Conservation (phyloP, 1,140 invertebrate species). For the Temnothorax nylanderi region DNA sequence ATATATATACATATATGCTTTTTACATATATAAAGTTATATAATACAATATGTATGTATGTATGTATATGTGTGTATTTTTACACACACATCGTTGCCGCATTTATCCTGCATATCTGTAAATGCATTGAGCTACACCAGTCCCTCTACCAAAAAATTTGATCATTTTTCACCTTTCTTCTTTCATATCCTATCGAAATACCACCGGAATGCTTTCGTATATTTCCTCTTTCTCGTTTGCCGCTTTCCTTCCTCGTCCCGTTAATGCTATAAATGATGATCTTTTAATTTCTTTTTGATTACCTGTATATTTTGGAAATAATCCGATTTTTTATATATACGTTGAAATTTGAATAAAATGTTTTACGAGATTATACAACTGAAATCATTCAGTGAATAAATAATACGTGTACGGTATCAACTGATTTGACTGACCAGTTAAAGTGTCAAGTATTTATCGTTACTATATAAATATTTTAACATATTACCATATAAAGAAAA, state of each 20-base stretch:
- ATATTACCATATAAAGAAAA: not conserved
- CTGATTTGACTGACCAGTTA: not conserved
- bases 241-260: not conserved
- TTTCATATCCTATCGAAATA: conserved; percentile 56
- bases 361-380: not conserved
- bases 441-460: not conserved
- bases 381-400: not conserved
- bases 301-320: not conserved
- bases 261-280: not conserved
- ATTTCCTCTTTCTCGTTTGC: not conserved
- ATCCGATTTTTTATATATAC: not conserved
- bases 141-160: conserved; percentile 70
- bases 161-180: conserved; percentile 70
- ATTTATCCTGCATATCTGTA: conserved; percentile 75
- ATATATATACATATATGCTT: not conserved
- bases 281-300: conserved; percentile 4
- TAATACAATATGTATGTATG: not conserved
- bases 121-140: conserved; percentile 72
- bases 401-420: not conserved
- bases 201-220: conserved; percentile 27
- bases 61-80: not conserved
- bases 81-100: conserved; percentile 18
- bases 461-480: not conserved
- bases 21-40: conserved; percentile 20
- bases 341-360: not conserved